Conservation (phyloP, 2,113 vertebrate genomes). For the Acrocephalus arundinaceus region DNA sequence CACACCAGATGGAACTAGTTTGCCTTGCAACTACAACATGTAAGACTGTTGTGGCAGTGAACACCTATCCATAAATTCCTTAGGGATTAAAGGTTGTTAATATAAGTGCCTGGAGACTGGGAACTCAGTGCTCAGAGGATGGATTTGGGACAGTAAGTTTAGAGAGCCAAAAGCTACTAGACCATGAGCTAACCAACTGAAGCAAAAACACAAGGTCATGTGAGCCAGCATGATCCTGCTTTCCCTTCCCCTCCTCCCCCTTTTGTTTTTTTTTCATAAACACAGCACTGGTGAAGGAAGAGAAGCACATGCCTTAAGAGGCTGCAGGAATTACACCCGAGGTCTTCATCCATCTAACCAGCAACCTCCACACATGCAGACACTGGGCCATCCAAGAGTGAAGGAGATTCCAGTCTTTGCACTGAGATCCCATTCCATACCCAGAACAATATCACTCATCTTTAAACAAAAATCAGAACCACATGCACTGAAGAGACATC, state of each 20-base stretch:
- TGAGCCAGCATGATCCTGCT: background rate
- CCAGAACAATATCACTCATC: background rate
- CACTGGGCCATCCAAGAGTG: background rate
- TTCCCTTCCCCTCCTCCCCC: fast-evolving
- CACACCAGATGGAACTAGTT: background rate
- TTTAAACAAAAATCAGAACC: background rate
- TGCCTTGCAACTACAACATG: background rate
- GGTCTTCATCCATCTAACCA: background rate
- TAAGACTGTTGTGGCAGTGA: background rate
- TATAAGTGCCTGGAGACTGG: background rate
- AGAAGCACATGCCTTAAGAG: background rate
- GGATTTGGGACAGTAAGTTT: background rate
- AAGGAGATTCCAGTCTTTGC: background rate
- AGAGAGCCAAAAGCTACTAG: background rate
- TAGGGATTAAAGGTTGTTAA: background rate
- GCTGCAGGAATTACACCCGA: background rate
- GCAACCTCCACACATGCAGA: background rate
- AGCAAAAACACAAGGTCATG: background rate
- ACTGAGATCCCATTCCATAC: background rate
- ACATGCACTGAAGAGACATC: background rate
- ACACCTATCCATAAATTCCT: background rate
- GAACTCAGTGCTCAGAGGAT: background rate
- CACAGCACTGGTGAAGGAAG: background rate
- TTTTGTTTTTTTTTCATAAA: background rate
- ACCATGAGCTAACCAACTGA: background rate